These are phyloP conservation scores for Zhuqinia jingwanae DNA, from an alignment of 2,888 invertebrate genomes.

Conservation along the genomic window DNA sequence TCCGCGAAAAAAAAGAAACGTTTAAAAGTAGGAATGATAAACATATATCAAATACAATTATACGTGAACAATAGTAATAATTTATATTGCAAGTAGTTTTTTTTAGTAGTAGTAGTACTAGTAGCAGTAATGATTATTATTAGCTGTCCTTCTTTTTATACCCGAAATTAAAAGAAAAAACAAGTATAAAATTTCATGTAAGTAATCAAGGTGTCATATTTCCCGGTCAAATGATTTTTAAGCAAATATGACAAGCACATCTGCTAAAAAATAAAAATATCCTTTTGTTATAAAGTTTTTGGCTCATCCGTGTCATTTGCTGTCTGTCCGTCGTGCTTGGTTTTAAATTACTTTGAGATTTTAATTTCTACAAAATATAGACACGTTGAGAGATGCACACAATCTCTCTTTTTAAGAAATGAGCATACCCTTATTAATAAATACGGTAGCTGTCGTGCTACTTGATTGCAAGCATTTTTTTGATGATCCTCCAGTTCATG, in stretches of 20 bases:
- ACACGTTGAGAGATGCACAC: too few relatives aligned
- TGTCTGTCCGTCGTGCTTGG: background rate
- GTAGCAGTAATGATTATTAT: too few relatives aligned
- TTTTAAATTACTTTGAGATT: too few relatives aligned
- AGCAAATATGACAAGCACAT: background rate
- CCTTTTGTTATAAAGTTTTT: background rate
- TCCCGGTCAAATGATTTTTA: constrained; percentile 23
- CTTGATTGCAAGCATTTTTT: too few relatives aligned
- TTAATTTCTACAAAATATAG: too few relatives aligned
- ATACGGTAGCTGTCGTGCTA: too few relatives aligned
- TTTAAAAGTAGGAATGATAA: background rate
- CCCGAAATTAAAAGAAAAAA: constrained; percentile 35
- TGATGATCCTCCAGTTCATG: background rate
- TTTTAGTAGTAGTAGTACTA: too few relatives aligned
- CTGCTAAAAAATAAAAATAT: too few relatives aligned
- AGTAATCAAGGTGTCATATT: constrained; percentile 36
- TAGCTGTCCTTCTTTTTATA: background rate
- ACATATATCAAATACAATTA: background rate
- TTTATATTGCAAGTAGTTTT: constrained; percentile 21
- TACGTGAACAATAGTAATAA: background rate
- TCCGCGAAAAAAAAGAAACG: background rate
- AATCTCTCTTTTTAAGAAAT: too few relatives aligned
- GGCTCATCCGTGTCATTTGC: background rate
- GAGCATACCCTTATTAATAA: too few relatives aligned
- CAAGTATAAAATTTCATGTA: constrained; percentile 26